A percentile compares a stretch with the other conserved stretches of the same genome.
These are phyloP conservation scores for Parazoanthus swiftii DNA, from an alignment of 92 coral and sea anemone species.

Conservation along the genomic window DNA sequence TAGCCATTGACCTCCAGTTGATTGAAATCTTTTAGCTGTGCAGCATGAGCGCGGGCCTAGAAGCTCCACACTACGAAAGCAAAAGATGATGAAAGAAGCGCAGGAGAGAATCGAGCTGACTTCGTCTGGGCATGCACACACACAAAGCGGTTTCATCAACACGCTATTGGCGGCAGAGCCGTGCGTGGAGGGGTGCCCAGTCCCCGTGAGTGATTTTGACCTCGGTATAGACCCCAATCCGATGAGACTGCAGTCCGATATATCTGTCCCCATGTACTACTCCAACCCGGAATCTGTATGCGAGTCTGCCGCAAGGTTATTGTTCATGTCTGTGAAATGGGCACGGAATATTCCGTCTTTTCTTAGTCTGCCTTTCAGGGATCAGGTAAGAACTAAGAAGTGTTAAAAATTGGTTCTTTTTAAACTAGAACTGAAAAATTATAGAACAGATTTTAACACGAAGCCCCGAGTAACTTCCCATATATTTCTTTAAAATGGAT, in stretches of 20 bases:
- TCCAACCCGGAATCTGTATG: slow-evolving; percentile 88
- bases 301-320: slow-evolving; percentile 93
- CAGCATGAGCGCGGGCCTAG: slow-evolving; percentile 99
- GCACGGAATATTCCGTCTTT: slow-evolving; percentile 97
- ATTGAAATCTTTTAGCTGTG: slow-evolving; percentile 70
- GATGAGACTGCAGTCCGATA: slow-evolving; percentile 74
- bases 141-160: slow-evolving; percentile 77
- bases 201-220: slow-evolving; percentile 64
- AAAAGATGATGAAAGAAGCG: slow-evolving; percentile 87
- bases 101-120: slow-evolving; percentile 78
- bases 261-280: slow-evolving; percentile 80
- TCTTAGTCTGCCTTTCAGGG: slow-evolving; percentile 88
- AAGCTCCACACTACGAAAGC: slow-evolving; percentile 88
- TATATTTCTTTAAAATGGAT: too few relatives aligned
- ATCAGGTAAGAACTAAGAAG: slow-evolving; percentile 61
- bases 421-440: background rate
- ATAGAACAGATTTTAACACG: too few relatives aligned
- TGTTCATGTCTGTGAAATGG: slow-evolving; percentile 98
- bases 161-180: slow-evolving; percentile 85
- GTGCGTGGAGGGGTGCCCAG: slow-evolving; percentile 68
- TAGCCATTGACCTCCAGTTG: background rate
- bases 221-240: slow-evolving; percentile 78
- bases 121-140: slow-evolving; percentile 63
- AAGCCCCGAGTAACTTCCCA: too few relatives aligned
- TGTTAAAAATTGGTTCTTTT: too few relatives aligned